Evolutionary conservation across 2,113 vertebrate species (phyloP), one percentile per base, ranked within the genome.

Genomic region (Anser brachyrhynchus): DNA sequence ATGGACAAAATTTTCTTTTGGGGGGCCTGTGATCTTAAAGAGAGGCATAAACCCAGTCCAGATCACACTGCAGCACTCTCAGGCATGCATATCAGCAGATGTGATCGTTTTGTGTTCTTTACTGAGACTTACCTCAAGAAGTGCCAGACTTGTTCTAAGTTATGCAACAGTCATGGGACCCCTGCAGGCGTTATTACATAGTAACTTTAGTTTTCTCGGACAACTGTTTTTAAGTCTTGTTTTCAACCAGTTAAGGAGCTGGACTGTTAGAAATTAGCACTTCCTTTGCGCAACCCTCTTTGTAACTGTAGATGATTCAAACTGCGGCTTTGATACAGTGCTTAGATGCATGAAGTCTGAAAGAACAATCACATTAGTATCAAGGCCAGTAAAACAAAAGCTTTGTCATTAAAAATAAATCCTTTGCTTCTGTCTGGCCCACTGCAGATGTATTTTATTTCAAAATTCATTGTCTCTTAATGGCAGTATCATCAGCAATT

Each of bases 61-160:
- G 73, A 87, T 54, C 73, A 90, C 2, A 19, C 49, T 78, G 31
- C 73, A 86, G 44, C 65, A 90, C 79, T 95, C 69, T 89, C 51
- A 92, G 76, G 61, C 90, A 81, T 16, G 73, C 41, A 84, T 67
- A 77, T n/a, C 29, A 35, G 84, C 94, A 95, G 89, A 95, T 94
- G 92, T 91, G 84, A 89, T 93, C 7, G 1, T 51, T 96, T 92
- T 69, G 52, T 94, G 19, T 79, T 92, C 88, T 96, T 93, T 93
- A 89, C 70, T 78, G 35, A 78, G 84, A 79, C 86, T 93, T 93
- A 92, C 31, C 77, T 94, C 92, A 82, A 95, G 58, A 92, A 90
- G 70, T 92, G 86, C 86, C 92, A 94, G 78, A 94, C 91, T 95
- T 95, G 89, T 87, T 91, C 73, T 87, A 93, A 96, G 82, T 93